phyloP scores from a whole-genome alignment of 2,888 invertebrate genomes.

The Aporophyla nigra region DNA sequence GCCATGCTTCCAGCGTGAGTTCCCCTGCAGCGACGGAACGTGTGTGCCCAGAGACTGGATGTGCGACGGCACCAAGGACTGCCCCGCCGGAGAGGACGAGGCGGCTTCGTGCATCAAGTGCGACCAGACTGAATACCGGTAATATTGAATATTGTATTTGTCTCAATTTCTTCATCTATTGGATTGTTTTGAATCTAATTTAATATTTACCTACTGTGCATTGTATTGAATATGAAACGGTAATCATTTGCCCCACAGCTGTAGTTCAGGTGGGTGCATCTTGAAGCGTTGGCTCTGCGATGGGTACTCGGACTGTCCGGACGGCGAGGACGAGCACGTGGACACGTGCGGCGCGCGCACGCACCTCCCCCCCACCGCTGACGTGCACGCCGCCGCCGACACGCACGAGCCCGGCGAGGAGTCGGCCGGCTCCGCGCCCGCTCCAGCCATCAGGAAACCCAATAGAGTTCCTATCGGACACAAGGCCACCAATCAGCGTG shows the following conservation, averaged over 20 bases:
- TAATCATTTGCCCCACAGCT: slow-evolving; percentile 71
- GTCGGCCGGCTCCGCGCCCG: slow-evolving; percentile 84
- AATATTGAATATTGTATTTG: slow-evolving; percentile 28
- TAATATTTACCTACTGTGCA: not conserved
- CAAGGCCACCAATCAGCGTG: slow-evolving; percentile 46
- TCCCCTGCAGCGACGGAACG: slow-evolving; percentile 90
- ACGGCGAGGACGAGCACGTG: slow-evolving; percentile 83
- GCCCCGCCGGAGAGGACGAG: slow-evolving; percentile 92
- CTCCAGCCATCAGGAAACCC: slow-evolving; percentile 80
- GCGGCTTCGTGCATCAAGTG: slow-evolving; percentile 86
- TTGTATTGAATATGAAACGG: slow-evolving; percentile 7
- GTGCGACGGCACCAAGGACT: slow-evolving; percentile 92
- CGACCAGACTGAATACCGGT: slow-evolving; percentile 83
- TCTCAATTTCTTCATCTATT: not conserved
- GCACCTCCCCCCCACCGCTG: slow-evolving; percentile 40
- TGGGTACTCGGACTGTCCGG: slow-evolving; percentile 86
- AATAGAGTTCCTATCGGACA: slow-evolving; percentile 68
- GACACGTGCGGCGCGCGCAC: slow-evolving; percentile 68
- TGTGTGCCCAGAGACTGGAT: slow-evolving; percentile 92
- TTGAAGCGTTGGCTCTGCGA: slow-evolving; percentile 87
- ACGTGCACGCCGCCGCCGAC: slow-evolving; percentile 56
- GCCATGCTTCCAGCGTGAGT: slow-evolving; percentile 90
- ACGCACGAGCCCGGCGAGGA: slow-evolving; percentile 74
- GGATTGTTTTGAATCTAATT: not conserved
- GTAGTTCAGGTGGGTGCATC: slow-evolving; percentile 83